These are phyloP conservation scores for Dasypus novemcinctus DNA, from an alignment of 2,113 vertebrate genomes.

Conservation along the genomic window DNA sequence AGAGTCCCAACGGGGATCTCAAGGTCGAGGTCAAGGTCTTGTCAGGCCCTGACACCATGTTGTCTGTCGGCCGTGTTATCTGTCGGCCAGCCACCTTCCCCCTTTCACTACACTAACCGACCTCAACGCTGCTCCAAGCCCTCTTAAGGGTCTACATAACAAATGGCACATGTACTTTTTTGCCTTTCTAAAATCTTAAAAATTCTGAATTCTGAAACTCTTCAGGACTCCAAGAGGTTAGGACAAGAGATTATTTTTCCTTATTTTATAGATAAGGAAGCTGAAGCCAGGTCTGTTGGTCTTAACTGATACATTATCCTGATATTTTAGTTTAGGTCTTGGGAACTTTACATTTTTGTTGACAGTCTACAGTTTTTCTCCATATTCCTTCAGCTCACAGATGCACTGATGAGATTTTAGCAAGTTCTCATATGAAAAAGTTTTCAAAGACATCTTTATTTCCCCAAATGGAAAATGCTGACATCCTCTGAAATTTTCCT, in stretches of 20 bases:
- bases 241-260: neutral
- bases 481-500: slow-evolving; percentile 50
- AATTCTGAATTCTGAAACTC: slow-evolving; percentile 8
- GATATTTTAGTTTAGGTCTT: neutral
- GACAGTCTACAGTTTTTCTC: neutral
- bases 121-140: neutral
- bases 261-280: neutral
- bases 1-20: too few relatives aligned
- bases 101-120: too few relatives aligned
- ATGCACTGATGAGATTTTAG: slow-evolving; percentile 41
- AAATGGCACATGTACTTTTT: neutral
- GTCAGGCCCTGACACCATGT: too few relatives aligned
- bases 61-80: too few relatives aligned
- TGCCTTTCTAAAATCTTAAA: slow-evolving; percentile 29
- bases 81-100: too few relatives aligned
- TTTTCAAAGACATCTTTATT: slow-evolving; percentile 56
- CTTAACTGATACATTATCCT: neutral
- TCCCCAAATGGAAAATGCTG: slow-evolving; percentile 63
- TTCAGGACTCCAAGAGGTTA: neutral
- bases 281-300: neutral
- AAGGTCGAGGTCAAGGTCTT: too few relatives aligned
- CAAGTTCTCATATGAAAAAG: slow-evolving; percentile 44
- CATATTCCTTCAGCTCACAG: neutral
- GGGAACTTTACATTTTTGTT: neutral
- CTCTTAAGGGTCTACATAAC: neutral